phyloP scores from a whole-genome alignment of 2,113 vertebrate species.

The Pseudonaja textilis region DNA sequence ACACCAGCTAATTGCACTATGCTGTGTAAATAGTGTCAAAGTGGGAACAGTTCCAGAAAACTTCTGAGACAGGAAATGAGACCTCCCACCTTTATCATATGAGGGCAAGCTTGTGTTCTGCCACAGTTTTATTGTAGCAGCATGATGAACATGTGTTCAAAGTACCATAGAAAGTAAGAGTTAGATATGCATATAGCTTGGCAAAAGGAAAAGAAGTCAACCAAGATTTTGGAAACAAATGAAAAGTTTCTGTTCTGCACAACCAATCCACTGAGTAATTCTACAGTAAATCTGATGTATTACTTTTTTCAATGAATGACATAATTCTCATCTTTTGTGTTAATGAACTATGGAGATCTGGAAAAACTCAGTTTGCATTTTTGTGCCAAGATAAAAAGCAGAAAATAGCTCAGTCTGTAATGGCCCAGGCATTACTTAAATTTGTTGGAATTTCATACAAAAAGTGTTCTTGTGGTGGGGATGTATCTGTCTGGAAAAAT shows the following conservation, averaged over 20 bases:
- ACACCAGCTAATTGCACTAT: background rate
- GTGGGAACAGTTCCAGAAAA: background rate
- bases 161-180: background rate
- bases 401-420: slow-evolving; percentile 30
- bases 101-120: background rate
- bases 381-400: slow-evolving; percentile 50
- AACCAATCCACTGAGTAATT: slow-evolving; percentile 22
- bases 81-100: background rate
- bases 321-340: slow-evolving; percentile 41
- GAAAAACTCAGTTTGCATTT: slow-evolving; percentile 37
- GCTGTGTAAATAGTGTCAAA: background rate
- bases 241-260: background rate
- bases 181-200: background rate
- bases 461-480: slow-evolving; percentile 10
- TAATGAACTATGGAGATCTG: slow-evolving; percentile 38
- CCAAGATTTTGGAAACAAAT: background rate
- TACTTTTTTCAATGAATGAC: background rate
- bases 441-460: slow-evolving; percentile 25
- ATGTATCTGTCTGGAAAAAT: accelerated
- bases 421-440: slow-evolving; percentile 40
- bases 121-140: background rate
- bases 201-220: background rate
- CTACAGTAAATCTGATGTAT: slow-evolving; percentile 18
- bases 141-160: background rate
- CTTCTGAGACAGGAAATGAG: background rate